Percentiles rank a stretch among this genome's conserved stretches.
phyloP scores from a whole-genome alignment of 2,888 invertebrate genomes.

The Mechanitis messenoides region DNA sequence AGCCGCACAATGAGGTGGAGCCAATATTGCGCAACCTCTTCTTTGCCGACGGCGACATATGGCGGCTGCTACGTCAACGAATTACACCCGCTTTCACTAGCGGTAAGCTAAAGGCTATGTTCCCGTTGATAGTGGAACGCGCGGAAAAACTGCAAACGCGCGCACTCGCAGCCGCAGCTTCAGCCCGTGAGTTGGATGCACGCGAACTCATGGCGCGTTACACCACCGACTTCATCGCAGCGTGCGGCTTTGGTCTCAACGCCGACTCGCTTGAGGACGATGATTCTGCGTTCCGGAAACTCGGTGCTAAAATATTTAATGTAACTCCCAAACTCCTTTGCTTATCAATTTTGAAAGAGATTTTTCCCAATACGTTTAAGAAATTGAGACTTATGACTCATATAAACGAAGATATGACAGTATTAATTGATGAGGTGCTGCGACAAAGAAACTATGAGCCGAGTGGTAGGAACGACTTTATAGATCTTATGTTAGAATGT shows the following conservation, averaged over 20 bases:
- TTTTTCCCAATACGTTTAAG: constrained; percentile 46
- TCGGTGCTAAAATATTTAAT: constrained; percentile 44
- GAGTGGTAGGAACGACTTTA: constrained; percentile 41
- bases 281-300: constrained; percentile 46
- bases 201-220: constrained; percentile 51
- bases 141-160: constrained; percentile 45
- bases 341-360: constrained; percentile 37
- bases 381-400: constrained; percentile 38
- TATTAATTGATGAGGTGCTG: constrained; percentile 45
- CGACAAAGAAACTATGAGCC: constrained; percentile 47
- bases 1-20: constrained; percentile 39
- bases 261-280: constrained; percentile 49
- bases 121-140: constrained; percentile 51
- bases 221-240: constrained; percentile 39
- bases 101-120: constrained; percentile 54
- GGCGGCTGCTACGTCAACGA: constrained; percentile 52
- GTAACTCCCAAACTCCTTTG: constrained; percentile 33
- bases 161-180: constrained; percentile 32
- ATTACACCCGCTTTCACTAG: constrained; percentile 54
- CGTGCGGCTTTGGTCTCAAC: constrained; percentile 55
- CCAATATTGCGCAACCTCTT: constrained; percentile 52
- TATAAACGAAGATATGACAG: constrained; percentile 43
- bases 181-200: constrained; percentile 40
- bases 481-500: constrained; percentile 35
- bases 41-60: constrained; percentile 51